phyloP scores from a whole-genome alignment of 2,888 invertebrate genomes.

The Cheilosia urbana region DNA sequence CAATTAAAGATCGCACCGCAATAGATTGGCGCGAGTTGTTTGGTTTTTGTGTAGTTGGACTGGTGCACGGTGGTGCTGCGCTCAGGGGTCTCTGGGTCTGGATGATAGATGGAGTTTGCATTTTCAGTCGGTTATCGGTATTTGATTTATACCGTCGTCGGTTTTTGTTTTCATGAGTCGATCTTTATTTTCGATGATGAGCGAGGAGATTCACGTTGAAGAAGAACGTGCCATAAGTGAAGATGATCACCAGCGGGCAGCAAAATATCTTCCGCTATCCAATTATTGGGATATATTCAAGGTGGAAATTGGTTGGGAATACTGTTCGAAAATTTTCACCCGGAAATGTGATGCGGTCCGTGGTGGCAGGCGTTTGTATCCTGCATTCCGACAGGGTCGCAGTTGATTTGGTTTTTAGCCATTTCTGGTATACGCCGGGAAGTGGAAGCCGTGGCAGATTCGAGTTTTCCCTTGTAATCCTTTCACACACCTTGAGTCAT shows the following conservation, averaged over 20 bases:
- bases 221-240: constrained; percentile 54
- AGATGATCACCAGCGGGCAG: constrained; percentile 28
- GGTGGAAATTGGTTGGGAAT: too few relatives aligned
- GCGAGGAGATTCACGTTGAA: constrained; percentile 1
- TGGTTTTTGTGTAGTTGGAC: not conserved
- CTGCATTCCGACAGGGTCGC: too few relatives aligned
- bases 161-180: constrained; percentile 5
- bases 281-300: constrained; percentile 36
- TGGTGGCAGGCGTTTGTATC: too few relatives aligned
- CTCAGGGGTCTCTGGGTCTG: not conserved
- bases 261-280: constrained; percentile 52
- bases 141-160: constrained; percentile 16
- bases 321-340: too few relatives aligned
- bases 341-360: too few relatives aligned
- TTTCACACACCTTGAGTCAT: too few relatives aligned
- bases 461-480: too few relatives aligned
- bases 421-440: too few relatives aligned
- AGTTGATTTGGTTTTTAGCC: too few relatives aligned
- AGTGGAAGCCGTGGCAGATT: too few relatives aligned
- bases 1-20: constrained; percentile 64
- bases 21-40: constrained; percentile 42
- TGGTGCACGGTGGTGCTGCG: not conserved
- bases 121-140: not conserved
- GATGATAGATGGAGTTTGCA: constrained; percentile 24
- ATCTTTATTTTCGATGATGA: not conserved